A percentile compares a stretch with the other conserved stretches of the same genome.
phyloP scores from a whole-genome alignment of 2,888 invertebrate species.

The Osmoderma eremita region DNA sequence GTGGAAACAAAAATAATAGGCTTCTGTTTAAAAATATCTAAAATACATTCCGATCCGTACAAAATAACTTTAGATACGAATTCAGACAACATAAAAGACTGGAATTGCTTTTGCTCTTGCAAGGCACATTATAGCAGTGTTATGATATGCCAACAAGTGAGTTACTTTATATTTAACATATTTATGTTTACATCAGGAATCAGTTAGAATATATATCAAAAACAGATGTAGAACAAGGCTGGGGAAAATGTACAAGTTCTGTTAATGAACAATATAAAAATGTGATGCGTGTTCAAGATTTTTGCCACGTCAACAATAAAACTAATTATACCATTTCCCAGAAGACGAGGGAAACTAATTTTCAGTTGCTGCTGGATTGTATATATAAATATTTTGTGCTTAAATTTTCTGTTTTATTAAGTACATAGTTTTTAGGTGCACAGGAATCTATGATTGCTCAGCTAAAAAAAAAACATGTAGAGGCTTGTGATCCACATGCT shows the following conservation, averaged over 20 bases:
- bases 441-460: slow-evolving; percentile 3
- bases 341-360: slow-evolving; percentile 5
- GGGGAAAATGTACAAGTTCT: slow-evolving; percentile 3
- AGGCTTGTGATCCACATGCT: too few relatives aligned
- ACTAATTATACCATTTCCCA: not conserved
- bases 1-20: slow-evolving; percentile 5
- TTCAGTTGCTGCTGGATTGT: slow-evolving; percentile 2
- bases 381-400: too few relatives aligned
- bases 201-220: not conserved
- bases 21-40: not conserved
- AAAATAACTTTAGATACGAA: slow-evolving; percentile 1
- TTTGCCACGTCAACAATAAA: not conserved
- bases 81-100: not conserved
- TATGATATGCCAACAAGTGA: not conserved
- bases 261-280: not conserved
- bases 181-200: not conserved
- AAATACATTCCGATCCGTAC: slow-evolving; percentile 5
- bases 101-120: slow-evolving; percentile 3
- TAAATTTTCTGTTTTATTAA: slow-evolving; percentile 3
- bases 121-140: slow-evolving; percentile 5
- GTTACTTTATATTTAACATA: not conserved
- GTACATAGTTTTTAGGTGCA: slow-evolving; percentile 2
- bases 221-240: slow-evolving; percentile 3
- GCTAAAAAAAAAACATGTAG: not conserved
- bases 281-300: not conserved